Percentiles rank a stretch among this genome's conserved stretches.
Conservation (phyloP, 2,797 vertebrate species). For the Peromyscus nudipes region DNA sequence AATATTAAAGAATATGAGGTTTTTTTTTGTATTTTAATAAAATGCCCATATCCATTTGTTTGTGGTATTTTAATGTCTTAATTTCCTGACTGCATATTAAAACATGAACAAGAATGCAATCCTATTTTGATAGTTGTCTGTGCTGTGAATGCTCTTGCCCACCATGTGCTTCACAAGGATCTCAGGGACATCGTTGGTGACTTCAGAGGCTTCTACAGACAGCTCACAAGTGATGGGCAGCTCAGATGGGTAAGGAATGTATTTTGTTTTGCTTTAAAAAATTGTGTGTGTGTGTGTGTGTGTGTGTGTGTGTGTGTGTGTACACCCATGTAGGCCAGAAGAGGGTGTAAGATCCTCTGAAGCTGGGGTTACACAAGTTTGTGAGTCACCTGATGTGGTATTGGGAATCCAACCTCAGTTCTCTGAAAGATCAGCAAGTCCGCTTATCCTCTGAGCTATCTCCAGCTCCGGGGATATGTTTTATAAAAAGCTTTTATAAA, state of each 20-base stretch:
- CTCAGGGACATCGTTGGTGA: slow-evolving; percentile 90
- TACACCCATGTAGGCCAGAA: background rate
- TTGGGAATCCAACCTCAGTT: background rate
- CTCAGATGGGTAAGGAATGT: slow-evolving; percentile 90
- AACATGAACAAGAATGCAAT: slow-evolving; percentile 38
- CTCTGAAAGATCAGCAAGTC: background rate
- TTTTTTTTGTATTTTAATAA: slow-evolving; percentile 42
- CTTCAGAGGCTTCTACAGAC: slow-evolving; percentile 92
- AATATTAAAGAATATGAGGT: slow-evolving; percentile 1
- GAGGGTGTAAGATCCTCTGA: background rate
- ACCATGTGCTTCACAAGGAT: slow-evolving; percentile 89
- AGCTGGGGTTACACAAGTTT: background rate
- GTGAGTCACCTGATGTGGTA: background rate
- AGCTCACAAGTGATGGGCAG: slow-evolving; percentile 90
- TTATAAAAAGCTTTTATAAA: background rate
- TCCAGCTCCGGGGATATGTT: background rate
- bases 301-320: background rate
- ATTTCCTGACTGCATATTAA: background rate
- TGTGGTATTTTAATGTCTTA: background rate
- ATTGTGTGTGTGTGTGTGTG: background rate
- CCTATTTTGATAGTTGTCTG: slow-evolving; percentile 88
- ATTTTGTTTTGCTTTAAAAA: background rate
- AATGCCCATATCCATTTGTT: background rate
- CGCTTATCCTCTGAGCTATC: background rate
- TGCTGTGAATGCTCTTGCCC: slow-evolving; percentile 89